Percentiles rank a stretch among this genome's conserved stretches.
phyloP scores from a whole-genome alignment of 2,797 vertebrate genomes.

The Gadopsis marmoratus region DNA sequence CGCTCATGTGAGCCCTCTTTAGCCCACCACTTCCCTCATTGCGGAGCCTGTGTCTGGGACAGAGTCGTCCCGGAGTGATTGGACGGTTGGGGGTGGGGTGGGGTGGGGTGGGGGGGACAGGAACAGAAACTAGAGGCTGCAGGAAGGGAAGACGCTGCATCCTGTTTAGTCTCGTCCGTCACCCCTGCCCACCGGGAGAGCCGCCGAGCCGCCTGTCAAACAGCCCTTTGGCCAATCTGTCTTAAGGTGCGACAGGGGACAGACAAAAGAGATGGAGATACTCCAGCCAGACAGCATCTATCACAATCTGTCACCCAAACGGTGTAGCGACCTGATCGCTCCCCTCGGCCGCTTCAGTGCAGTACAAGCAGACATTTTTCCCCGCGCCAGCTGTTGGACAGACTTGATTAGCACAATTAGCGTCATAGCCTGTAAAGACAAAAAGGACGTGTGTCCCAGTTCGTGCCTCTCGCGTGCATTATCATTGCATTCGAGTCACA shows the following conservation, averaged over 20 bases:
- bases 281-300: constrained; percentile 78
- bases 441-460: constrained; percentile 22
- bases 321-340: background rate
- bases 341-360: constrained; percentile 6
- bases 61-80: constrained; percentile 57
- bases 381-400: constrained; percentile 17
- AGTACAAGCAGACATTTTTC: constrained; percentile 8
- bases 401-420: constrained; percentile 27
- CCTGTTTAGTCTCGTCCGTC: constrained; percentile 86
- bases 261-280: constrained; percentile 80
- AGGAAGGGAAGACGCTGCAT: constrained; percentile 78
- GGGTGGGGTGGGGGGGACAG: constrained; percentile 30
- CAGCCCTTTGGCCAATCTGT: constrained; percentile 72
- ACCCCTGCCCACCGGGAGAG: constrained; percentile 68
- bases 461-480: background rate
- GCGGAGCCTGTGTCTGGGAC: constrained; percentile 50
- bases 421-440: background rate
- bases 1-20: constrained; percentile 49
- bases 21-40: constrained; percentile 58
- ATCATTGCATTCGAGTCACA: background rate
- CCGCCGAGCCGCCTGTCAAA: constrained; percentile 75
- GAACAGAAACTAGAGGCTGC: constrained; percentile 71
- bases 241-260: constrained; percentile 72
- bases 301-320: constrained; percentile 79
- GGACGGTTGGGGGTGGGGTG: constrained; percentile 50